Evolutionary conservation across 2,113 vertebrate species (phyloP).

Genomic region (Numenius arquata): DNA sequence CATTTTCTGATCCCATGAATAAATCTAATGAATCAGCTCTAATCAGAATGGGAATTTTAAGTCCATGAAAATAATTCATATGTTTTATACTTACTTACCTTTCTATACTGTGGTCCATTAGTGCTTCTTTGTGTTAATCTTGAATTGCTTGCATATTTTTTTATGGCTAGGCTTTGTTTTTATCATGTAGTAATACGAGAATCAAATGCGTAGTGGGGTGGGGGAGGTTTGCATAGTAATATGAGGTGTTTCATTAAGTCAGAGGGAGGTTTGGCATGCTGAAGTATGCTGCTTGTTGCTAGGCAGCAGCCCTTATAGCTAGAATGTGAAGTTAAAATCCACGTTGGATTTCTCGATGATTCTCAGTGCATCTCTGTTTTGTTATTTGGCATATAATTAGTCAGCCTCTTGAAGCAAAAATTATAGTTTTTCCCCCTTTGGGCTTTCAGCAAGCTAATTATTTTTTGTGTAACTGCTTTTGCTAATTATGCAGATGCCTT

Average conservation of each 20-base stretch:
- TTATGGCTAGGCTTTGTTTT: neutral
- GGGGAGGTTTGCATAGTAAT: slow-evolving; percentile 19
- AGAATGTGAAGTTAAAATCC: slow-evolving; percentile 65
- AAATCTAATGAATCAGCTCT: neutral
- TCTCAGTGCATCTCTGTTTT: slow-evolving; percentile 32
- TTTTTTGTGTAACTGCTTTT: slow-evolving; percentile 64
- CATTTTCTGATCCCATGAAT: neutral
- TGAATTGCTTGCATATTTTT: neutral
- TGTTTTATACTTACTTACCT: neutral
- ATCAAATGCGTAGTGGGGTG: neutral
- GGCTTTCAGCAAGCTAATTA: slow-evolving; percentile 69
- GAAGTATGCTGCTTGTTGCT: slow-evolving; percentile 71
- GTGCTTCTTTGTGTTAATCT: neutral
- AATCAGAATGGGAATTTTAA: neutral
- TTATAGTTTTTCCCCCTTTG: slow-evolving; percentile 58
- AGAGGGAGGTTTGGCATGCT: slow-evolving; percentile 41
- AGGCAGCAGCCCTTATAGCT: slow-evolving; percentile 49
- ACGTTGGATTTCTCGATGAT: slow-evolving; percentile 45
- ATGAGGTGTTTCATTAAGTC: slow-evolving; percentile 39
- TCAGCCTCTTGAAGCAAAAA: slow-evolving; percentile 68
- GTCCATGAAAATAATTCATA: neutral
- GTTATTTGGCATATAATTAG: slow-evolving; percentile 64
- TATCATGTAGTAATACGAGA: neutral
- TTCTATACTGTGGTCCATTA: neutral
- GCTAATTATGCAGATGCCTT: slow-evolving; percentile 69